These are phyloP conservation scores for Bombylius major DNA, from an alignment of 2,888 invertebrate genomes.

Conservation along the genomic window DNA sequence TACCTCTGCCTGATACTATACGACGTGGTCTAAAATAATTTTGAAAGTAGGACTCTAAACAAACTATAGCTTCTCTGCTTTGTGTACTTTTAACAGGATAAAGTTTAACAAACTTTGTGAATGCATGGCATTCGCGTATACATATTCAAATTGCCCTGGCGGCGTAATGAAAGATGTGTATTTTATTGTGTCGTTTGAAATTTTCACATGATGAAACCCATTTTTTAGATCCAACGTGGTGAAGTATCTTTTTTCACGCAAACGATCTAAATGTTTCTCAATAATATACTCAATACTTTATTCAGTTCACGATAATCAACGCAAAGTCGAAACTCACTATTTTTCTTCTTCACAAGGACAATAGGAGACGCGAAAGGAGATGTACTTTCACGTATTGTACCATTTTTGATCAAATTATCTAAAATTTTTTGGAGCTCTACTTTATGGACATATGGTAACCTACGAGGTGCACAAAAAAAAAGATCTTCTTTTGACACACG, in stretches of 20 bases:
- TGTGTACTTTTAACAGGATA: constrained; percentile 5
- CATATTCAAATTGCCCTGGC: constrained; percentile 4
- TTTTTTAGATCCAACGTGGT: constrained; percentile 13
- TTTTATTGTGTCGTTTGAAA: constrained; percentile 13
- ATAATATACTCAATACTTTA: too few species aligned
- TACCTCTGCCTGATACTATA: constrained; percentile 7
- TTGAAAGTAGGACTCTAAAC: constrained; percentile 3
- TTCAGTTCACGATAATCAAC: too few species aligned
- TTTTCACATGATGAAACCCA: constrained; percentile 16
- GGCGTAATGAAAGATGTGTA: constrained; percentile 9
- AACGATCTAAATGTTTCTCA: constrained; percentile 4
- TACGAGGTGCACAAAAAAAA: background rate
- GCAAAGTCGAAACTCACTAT: too few species aligned
- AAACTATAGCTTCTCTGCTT: constrained; percentile 4
- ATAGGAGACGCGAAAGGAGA: too few species aligned
- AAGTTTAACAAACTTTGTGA: constrained; percentile 23
- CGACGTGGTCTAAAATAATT: constrained; percentile 2
- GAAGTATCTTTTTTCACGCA: constrained; percentile 14
- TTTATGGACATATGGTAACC: constrained; percentile 1
- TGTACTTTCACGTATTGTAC: constrained; percentile 8
- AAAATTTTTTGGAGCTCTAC: constrained; percentile 1
- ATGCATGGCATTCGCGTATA: constrained; percentile 12
- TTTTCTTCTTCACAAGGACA: too few species aligned
- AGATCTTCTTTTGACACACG: constrained; percentile 6
- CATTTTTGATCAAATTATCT: constrained; percentile 3